Conservation (phyloP, 2,888 invertebrate species). For the Dysmachus trigonus region DNA sequence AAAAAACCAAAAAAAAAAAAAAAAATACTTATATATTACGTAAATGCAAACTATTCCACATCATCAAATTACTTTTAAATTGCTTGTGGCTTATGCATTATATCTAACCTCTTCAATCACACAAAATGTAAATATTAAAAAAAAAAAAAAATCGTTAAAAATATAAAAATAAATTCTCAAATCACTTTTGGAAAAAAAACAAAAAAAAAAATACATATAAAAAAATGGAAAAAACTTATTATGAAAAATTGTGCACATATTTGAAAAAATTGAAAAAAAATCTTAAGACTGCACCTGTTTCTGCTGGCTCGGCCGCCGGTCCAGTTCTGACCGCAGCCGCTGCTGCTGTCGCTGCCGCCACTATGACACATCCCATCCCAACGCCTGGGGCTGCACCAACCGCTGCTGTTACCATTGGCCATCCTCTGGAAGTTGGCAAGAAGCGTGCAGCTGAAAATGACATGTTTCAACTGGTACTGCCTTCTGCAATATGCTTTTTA, state of each 20-base stretch:
- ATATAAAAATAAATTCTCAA: constrained; percentile 44
- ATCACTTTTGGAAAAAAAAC: constrained; percentile 48
- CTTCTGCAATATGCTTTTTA: constrained; percentile 47
- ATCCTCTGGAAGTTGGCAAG: constrained; percentile 89
- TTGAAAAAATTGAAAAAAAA: constrained; percentile 46
- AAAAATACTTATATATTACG: no score
- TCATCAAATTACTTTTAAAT: constrained; percentile 45
- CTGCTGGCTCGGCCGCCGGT: constrained; percentile 52
- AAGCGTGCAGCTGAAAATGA: constrained; percentile 92
- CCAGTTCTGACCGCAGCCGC: constrained; percentile 49
- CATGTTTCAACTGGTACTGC: constrained; percentile 89
- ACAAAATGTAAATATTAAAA: constrained; percentile 45
- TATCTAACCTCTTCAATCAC: constrained; percentile 45
- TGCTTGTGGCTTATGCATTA: constrained; percentile 46
- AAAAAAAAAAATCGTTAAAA: constrained; percentile 30
- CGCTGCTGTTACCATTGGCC: constrained; percentile 67
- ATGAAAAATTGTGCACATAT: constrained; percentile 50
- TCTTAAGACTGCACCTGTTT: constrained; percentile 14
- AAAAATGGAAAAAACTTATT: constrained; percentile 46
- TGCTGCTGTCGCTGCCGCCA: constrained; percentile 59
- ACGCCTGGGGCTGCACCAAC: constrained; percentile 70
- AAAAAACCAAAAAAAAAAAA: no score
- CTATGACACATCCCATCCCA: constrained; percentile 63
- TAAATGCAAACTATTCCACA: constrained; percentile 43
- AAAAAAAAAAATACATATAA: constrained; percentile 45